These are phyloP conservation scores for Zoanthus gigantus DNA, from an alignment of 92 coral and sea anemone species.

Conservation along the genomic window DNA sequence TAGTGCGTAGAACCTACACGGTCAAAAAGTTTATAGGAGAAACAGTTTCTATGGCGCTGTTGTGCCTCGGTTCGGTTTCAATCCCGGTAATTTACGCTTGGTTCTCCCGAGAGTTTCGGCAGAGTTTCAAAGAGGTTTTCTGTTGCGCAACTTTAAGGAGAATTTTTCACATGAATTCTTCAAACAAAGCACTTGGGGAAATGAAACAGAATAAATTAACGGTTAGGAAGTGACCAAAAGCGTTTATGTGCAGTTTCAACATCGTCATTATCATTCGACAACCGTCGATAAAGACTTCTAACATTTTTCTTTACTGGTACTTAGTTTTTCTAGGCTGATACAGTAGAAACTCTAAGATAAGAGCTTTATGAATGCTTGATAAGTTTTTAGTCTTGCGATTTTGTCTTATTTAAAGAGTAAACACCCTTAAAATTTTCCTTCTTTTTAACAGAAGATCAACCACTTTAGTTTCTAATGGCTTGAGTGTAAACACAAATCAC, in stretches of 20 bases:
- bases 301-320: no score
- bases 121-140: slow-evolving; percentile 28
- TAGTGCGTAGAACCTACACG: neutral
- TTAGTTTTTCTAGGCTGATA: no score
- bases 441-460: no score
- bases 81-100: slow-evolving; percentile 14
- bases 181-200: neutral
- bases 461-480: no score
- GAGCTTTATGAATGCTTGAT: no score
- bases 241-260: neutral
- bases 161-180: neutral
- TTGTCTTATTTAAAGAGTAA: no score
- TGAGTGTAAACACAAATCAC: no score
- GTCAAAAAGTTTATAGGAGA: neutral
- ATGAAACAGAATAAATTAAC: neutral
- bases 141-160: neutral
- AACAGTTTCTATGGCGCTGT: neutral
- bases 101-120: slow-evolving; percentile 20
- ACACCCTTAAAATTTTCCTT: no score
- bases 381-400: no score
- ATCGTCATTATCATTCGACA: no score
- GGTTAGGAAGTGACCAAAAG: neutral
- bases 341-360: no score
- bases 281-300: no score
- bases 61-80: neutral